A percentile compares a stretch with the other conserved stretches of the same genome.
phyloP scores from a whole-genome alignment of 2,113 vertebrate genomes.

The Triplophysa siluroides region DNA sequence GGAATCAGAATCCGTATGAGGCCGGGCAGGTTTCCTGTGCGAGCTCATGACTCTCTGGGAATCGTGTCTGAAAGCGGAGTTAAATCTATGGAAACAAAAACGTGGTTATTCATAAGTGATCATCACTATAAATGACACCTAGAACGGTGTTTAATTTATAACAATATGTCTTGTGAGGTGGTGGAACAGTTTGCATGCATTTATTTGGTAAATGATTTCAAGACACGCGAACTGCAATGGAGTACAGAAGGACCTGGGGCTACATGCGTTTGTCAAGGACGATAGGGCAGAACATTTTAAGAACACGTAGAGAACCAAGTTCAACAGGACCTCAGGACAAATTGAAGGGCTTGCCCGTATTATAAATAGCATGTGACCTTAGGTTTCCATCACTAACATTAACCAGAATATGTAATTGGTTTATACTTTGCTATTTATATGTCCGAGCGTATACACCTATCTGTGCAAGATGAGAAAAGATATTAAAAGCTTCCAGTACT shows the following conservation, averaged over 20 bases:
- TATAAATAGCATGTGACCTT: background rate
- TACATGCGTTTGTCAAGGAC: background rate
- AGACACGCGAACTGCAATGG: background rate
- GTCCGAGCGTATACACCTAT: background rate
- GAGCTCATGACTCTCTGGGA: slow-evolving; percentile 14
- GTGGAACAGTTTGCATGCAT: background rate
- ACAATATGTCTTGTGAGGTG: background rate
- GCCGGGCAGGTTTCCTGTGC: slow-evolving; percentile 6
- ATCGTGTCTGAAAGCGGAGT: background rate
- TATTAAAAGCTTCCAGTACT: background rate
- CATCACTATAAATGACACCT: background rate
- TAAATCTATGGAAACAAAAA: slow-evolving; percentile 6
- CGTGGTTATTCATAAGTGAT: background rate
- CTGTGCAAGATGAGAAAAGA: background rate
- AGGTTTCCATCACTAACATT: background rate
- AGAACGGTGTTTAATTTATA: background rate
- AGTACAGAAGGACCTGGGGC: background rate
- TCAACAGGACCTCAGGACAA: background rate
- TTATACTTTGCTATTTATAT: background rate
- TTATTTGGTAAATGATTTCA: slow-evolving; percentile 22
- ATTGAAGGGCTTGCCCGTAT: no score
- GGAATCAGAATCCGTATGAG: background rate
- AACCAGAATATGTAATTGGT: background rate
- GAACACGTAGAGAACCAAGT: no score
- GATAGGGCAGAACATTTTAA: background rate